Conservation (phyloP, 2,888 invertebrate species). For the Lapara coniferarum region DNA sequence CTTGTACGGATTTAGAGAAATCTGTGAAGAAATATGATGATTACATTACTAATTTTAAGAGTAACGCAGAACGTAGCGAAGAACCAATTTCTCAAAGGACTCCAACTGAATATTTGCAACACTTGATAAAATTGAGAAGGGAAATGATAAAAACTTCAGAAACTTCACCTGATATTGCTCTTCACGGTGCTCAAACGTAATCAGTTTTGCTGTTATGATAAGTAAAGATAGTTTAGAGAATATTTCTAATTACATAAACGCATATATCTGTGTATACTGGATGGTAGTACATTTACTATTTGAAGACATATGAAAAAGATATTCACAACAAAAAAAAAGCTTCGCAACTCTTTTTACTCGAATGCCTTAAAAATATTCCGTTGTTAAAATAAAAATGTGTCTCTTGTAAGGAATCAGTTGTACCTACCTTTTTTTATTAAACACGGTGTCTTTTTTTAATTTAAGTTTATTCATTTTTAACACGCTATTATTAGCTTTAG, state of each 20-base stretch:
- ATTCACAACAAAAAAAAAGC: too few species aligned
- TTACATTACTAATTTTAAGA: constrained; percentile 52
- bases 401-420: too few species aligned
- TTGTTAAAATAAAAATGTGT: too few species aligned
- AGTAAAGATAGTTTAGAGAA: background rate
- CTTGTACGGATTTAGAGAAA: constrained; percentile 62
- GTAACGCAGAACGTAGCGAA: constrained; percentile 33
- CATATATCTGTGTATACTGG: background rate
- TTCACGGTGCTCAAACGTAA: background rate
- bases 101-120: constrained; percentile 83
- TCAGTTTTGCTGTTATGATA: background rate
- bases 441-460: too few species aligned
- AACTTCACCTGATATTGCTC: background rate
- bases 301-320: too few species aligned
- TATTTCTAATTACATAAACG: background rate
- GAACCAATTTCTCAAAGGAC: constrained; percentile 43
- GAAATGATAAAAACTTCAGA: constrained; percentile 78
- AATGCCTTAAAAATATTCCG: too few species aligned
- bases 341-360: too few species aligned
- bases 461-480: too few species aligned
- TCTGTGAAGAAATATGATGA: constrained; percentile 62
- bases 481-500: too few species aligned
- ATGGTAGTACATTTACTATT: too few species aligned
- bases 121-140: constrained; percentile 81
- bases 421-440: too few species aligned